Evolutionary conservation across 2,113 vertebrate species (phyloP), one percentile per base, ranked within the genome.

Genomic region (Aramus guarauna): DNA sequence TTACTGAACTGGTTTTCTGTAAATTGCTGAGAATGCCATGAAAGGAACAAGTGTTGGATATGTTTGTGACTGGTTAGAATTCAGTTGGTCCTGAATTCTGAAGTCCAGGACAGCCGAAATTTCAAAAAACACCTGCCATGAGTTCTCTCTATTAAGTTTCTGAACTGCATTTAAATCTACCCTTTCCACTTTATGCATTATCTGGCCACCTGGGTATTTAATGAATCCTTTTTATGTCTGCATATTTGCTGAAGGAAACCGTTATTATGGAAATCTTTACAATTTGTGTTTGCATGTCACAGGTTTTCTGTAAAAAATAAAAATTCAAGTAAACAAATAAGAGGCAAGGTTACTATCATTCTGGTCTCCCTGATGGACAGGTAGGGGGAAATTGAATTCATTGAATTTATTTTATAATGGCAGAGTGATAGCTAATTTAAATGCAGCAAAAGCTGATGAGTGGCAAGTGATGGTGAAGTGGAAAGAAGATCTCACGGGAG

Each of bases 351-450:
- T 79, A 9, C 17, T 41, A 3, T 71, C 21, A 2, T 37, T 45
- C 30, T 48, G 7, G 26, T 85, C 13, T 96, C 95, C 93, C 78
- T 72, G 73, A 56, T 92, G 68, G 68, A 30, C 71, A 58, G 60
- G 39, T 93, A 62, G 11, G 19, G 55, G 67, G 37, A 97, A 95
- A 74, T 30, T 63, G 39, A 96, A 92, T 68, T 84, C 24, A 74
- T 43, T 72, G 82, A 79, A 88, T 95, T 92, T 91, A 37, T 45
- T 90, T 92, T 88, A 19, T 60, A 90, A 96, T 96, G 80, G 77
- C 30, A 79, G 47, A 96, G 91, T 78, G 77, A 26, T 95, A 67
- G 73, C 36, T 96, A 47, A 85, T 95, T 97, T 92, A 88, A 91
- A 95, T 75, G 83, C 62, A 92, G 72, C 58, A 76, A 79, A 67